A percentile compares a stretch with the other conserved stretches of the same genome.
Evolutionary conservation across 2,797 vertebrate species (phyloP).

Genomic region (Oryzias dopingdopingensis): DNA sequence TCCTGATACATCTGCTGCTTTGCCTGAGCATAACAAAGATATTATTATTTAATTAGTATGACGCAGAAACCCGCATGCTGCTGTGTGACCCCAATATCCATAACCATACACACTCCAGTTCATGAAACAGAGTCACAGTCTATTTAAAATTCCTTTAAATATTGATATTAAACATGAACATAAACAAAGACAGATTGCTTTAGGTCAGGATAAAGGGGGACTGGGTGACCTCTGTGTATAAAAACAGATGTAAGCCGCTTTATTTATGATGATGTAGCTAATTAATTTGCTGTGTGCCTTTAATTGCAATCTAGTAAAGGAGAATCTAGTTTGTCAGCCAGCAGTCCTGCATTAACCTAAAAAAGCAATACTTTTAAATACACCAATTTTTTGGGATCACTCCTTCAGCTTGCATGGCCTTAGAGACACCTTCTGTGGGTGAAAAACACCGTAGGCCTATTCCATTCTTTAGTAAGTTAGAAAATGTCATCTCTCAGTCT

Average conservation of each 20-base stretch:
- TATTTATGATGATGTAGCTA: slow-evolving; percentile 48
- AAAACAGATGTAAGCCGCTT: slow-evolving; percentile 61
- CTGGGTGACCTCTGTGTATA: slow-evolving; percentile 41
- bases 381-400: slow-evolving; percentile 9
- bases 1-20: slow-evolving; percentile 80
- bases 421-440: slow-evolving; percentile 49
- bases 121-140: slow-evolving; percentile 25
- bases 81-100: slow-evolving; percentile 39
- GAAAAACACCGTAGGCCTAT: slow-evolving; percentile 54
- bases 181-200: slow-evolving; percentile 63
- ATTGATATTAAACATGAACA: slow-evolving; percentile 13
- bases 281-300: slow-evolving; percentile 54
- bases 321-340: slow-evolving; percentile 23
- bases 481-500: slow-evolving; percentile 77
- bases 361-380: slow-evolving; percentile 12
- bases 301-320: slow-evolving; percentile 23
- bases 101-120: slow-evolving; percentile 33
- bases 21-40: slow-evolving; percentile 71
- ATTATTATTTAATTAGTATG: slow-evolving; percentile 62
- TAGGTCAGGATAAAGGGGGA: slow-evolving; percentile 40
- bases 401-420: slow-evolving; percentile 2
- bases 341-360: background rate
- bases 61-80: slow-evolving; percentile 40
- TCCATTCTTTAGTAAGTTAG: slow-evolving; percentile 66
- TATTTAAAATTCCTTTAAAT: background rate